phyloP scores from a whole-genome alignment of 2,797 vertebrate genomes.

The Holocentrus rufus region DNA sequence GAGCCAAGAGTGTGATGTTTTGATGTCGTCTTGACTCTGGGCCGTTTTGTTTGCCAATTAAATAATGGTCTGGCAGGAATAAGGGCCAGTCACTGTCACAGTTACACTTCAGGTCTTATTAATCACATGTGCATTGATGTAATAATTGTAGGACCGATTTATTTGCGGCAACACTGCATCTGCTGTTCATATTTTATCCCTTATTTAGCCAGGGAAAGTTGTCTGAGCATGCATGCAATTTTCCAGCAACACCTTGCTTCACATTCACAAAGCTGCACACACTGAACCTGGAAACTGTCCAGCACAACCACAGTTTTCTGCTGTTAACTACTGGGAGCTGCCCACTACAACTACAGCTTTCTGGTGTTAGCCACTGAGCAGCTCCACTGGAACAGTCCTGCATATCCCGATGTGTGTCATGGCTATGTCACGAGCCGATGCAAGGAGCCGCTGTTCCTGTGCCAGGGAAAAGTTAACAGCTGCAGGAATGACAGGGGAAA shows the following conservation, averaged over 20 bases:
- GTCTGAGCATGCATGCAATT: slow-evolving; percentile 1
- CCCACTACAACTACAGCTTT: slow-evolving; percentile 13
- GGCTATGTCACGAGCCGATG: no score
- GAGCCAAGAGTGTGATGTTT: slow-evolving; percentile 52
- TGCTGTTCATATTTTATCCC: not conserved
- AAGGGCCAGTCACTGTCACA: slow-evolving; percentile 57
- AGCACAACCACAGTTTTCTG: slow-evolving; percentile 25
- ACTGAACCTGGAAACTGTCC: not conserved
- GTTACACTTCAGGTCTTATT: slow-evolving; percentile 61
- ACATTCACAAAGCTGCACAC: slow-evolving; percentile 3
- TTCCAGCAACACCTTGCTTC: slow-evolving; percentile 9
- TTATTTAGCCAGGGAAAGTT: not conserved
- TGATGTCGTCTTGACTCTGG: slow-evolving; percentile 59
- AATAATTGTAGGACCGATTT: slow-evolving; percentile 15
- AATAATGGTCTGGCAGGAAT: slow-evolving; percentile 58
- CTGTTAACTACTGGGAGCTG: slow-evolving; percentile 23
- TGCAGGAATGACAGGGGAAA: slow-evolving; percentile 8
- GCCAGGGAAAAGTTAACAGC: no score
- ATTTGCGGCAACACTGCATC: slow-evolving; percentile 18
- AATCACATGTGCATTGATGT: slow-evolving; percentile 43
- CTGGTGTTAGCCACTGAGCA: slow-evolving; percentile 32
- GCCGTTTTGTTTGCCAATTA: slow-evolving; percentile 62
- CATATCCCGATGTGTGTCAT: no score
- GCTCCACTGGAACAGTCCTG: slow-evolving; percentile 37
- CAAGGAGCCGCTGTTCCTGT: no score